Conservation (phyloP, 2,113 vertebrate genomes). For the Panurus biarmicus region DNA sequence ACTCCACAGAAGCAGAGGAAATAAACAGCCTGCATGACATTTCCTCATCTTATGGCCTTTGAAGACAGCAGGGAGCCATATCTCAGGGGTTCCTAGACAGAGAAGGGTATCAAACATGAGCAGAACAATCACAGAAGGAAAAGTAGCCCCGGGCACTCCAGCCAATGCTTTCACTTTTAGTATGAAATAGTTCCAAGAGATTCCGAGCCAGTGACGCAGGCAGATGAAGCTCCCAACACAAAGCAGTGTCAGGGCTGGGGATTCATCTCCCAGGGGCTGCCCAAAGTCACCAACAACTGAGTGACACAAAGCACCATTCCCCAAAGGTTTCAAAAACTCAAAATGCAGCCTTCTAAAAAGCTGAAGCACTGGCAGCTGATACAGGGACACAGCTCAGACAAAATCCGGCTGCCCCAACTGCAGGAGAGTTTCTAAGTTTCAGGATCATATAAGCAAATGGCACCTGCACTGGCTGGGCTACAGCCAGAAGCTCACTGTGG, state of each 20-base stretch:
- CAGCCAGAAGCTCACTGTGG: not conserved
- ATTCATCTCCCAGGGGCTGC: not conserved
- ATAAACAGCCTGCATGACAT: not conserved
- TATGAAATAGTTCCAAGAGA: not conserved
- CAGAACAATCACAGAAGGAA: not conserved
- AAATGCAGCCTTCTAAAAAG: not conserved
- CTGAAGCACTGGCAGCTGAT: not conserved
- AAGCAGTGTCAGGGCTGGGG: not conserved
- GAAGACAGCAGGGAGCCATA: not conserved
- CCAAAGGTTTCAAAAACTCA: not conserved
- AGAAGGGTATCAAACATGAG: not conserved
- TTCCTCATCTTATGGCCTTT: not conserved
- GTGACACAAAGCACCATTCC: not conserved
- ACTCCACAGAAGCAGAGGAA: not conserved
- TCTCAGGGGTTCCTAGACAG: not conserved
- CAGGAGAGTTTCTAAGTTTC: not conserved
- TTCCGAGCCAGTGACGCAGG: fast-evolving
- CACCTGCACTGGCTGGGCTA: not conserved
- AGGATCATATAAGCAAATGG: not conserved
- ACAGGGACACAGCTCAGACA: not conserved
- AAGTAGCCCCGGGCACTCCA: not conserved
- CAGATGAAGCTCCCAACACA: not conserved
- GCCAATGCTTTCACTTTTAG: not conserved
- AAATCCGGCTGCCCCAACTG: not conserved
- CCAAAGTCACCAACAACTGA: not conserved